phyloP scores from a whole-genome alignment of 2,113 vertebrate genomes.

The Phocoena phocoena region DNA sequence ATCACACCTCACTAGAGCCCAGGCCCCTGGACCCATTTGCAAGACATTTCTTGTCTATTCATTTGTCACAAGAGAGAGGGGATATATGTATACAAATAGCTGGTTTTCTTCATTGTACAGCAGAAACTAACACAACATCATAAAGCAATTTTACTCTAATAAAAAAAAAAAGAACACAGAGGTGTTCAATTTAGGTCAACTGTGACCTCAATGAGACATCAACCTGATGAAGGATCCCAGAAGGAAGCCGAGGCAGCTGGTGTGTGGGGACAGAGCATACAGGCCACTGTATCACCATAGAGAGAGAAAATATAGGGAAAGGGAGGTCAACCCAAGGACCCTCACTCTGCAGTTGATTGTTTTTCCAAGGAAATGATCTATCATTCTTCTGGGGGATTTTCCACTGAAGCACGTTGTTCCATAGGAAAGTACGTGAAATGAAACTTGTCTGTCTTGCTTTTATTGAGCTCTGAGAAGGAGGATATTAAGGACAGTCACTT shows the following conservation, averaged over 20 bases:
- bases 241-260: background rate
- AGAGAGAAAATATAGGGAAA: too few relatives aligned
- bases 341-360: too few relatives aligned
- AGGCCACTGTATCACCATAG: background rate
- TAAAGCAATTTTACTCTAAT: too few relatives aligned
- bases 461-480: background rate
- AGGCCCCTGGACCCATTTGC: too few relatives aligned
- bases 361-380: background rate
- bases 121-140: too few relatives aligned
- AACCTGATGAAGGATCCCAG: background rate
- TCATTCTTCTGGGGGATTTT: background rate
- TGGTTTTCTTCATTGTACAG: too few relatives aligned
- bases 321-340: background rate
- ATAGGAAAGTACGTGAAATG: background rate
- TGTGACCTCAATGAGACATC: background rate
- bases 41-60: background rate
- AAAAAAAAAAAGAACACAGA: background rate
- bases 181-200: background rate
- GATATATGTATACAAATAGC: too few relatives aligned
- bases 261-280: background rate
- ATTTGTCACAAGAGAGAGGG: too few relatives aligned
- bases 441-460: background rate
- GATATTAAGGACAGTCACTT: background rate
- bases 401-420: background rate
- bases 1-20: background rate